A percentile compares a stretch with the other conserved stretches of the same genome.
Evolutionary conservation across 2,888 invertebrate genomes (phyloP).

Genomic region (Orthosia incerta): DNA sequence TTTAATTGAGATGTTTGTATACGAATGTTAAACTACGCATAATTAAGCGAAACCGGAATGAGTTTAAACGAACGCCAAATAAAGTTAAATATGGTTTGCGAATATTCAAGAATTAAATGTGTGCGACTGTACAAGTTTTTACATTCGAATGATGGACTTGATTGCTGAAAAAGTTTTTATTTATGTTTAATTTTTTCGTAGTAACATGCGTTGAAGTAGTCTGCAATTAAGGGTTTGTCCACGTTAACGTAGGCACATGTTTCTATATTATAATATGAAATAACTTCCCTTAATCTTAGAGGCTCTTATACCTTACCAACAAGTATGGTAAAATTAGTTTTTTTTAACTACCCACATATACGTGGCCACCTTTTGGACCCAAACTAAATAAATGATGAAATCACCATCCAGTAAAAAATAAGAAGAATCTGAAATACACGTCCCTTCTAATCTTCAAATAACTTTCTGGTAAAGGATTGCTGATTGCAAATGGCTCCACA

Average conservation of each 20-base stretch:
- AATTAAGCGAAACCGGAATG: slow-evolving; percentile 45
- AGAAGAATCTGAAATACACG: no score
- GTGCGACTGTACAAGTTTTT: slow-evolving; percentile 41
- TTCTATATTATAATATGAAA: no score
- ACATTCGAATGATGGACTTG: slow-evolving; percentile 11
- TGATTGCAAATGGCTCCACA: no score
- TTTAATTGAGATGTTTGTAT: slow-evolving; percentile 46
- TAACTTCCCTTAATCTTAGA: not conserved
- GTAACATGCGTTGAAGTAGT: not conserved
- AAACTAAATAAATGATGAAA: no score
- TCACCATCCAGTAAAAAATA: no score
- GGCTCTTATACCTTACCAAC: no score
- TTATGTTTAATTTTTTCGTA: not conserved
- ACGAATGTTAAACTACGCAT: slow-evolving; percentile 29
- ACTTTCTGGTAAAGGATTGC: no score
- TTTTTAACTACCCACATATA: no score
- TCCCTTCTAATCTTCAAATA: no score
- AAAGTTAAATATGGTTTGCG: slow-evolving; percentile 44
- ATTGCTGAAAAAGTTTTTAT: slow-evolving; percentile 13
- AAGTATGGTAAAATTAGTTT: no score
- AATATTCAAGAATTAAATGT: slow-evolving; percentile 47
- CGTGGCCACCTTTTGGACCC: no score
- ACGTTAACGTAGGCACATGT: not conserved
- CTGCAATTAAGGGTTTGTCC: not conserved
- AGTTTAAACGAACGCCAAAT: slow-evolving; percentile 48